A percentile compares a stretch with the other conserved stretches of the same genome.
phyloP scores from a whole-genome alignment of 2,888 invertebrate genomes.

The Pseudococcus viburni region DNA sequence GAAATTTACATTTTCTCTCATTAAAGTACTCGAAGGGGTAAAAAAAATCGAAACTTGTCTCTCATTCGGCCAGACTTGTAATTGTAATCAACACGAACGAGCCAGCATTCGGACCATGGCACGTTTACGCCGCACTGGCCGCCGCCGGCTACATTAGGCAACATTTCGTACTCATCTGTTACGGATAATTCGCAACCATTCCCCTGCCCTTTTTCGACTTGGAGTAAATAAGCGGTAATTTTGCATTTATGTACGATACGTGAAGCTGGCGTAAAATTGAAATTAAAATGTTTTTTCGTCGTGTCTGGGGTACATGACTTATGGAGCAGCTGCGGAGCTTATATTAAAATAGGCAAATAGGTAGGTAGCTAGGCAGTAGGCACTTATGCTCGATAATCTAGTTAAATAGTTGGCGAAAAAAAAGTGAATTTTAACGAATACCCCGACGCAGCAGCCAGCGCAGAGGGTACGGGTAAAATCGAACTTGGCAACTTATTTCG shows the following conservation, averaged over 20 bases:
- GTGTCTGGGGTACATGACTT: neutral
- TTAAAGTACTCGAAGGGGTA: neutral
- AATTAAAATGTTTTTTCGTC: neutral
- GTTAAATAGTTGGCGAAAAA: neutral
- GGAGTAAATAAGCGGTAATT: neutral
- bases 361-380: neutral
- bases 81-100: neutral
- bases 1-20: constrained; percentile 10
- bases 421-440: constrained; percentile 4
- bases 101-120: neutral
- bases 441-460: neutral
- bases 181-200: neutral
- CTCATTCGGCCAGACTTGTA: neutral
- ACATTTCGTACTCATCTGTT: neutral
- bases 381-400: neutral
- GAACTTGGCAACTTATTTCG: neutral
- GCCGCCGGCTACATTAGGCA: neutral
- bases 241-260: neutral
- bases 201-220: neutral
- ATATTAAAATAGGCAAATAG: neutral
- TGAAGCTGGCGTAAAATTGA: neutral
- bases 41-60: neutral
- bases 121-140: neutral
- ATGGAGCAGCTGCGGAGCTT: too few relatives aligned
- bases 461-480: neutral